Base-by-base conservation (phyloP, 2,797 vertebrate species). In the Eremophila alpestris region DNA sequence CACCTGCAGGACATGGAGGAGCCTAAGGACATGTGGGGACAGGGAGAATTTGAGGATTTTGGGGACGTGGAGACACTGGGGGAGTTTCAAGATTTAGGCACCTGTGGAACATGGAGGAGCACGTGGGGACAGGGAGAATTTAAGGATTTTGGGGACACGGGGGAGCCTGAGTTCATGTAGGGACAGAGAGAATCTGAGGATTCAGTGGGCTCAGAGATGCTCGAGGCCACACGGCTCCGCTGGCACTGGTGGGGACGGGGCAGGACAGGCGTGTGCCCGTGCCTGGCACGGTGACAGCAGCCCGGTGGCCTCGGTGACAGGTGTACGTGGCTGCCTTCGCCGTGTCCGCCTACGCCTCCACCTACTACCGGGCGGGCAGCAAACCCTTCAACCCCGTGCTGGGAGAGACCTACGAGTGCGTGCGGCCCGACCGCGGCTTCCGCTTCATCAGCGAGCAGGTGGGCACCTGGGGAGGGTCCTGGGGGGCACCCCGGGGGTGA, bases 341-440 rank as follows among this genome's bases (percentile, higher is more conserved):
- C 0, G 98, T 99, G 88, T 99, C 99, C 0, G 98, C 99, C 93
- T 99, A 99, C 51, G 98, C 98, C 59, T 98, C 98, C 13, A 99
- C 98, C 4, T 98, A 97, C 36, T 98, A 98, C 97, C 98, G 99
- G 14, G 99, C 98, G 26, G 98, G 98, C 73, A 99, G 99, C 97
- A 99, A 99, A 83, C 99, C 99, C 73, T 99, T 99, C 92, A 99
- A 99, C 97, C 99, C 99, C 1, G 98, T 99, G 79, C 98, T 99
- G 78, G 99, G 99, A 6, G 99, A 99, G 97, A 99, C 99, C 11
- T 99, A 98, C 7, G 99, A 99, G 97, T 99, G 99, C 7, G 83
- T 98, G 88, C 95, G 98, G 74, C 98, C 99, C 1, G 99, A 99
- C 94, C 97, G 98, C 1, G 98, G 98, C 76, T 99, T 99, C 97